Conservation (phyloP, 1,140 invertebrate species). For the Drosophila pachea region DNA sequence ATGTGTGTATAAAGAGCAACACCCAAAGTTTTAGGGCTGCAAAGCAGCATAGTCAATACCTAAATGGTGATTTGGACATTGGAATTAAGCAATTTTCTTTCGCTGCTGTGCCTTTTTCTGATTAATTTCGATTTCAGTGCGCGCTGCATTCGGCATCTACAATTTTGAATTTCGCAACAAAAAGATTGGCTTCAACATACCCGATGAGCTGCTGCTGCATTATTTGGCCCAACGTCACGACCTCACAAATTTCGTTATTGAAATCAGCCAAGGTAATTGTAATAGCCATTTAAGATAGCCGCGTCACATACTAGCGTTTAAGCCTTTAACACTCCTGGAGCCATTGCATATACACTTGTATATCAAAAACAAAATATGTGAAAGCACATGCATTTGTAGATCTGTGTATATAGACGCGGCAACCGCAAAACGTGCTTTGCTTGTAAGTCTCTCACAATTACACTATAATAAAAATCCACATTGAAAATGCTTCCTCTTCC, state of each 20-base stretch:
- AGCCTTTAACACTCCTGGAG: slow-evolving; percentile 39
- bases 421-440: slow-evolving; percentile 65
- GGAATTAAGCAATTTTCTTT: slow-evolving; percentile 26
- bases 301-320: slow-evolving; percentile 63
- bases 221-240: slow-evolving; percentile 75
- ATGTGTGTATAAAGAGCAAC: slow-evolving; percentile 27
- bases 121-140: slow-evolving; percentile 50
- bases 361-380: slow-evolving; percentile 17
- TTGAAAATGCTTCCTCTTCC: slow-evolving; percentile 73
- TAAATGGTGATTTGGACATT: slow-evolving; percentile 32
- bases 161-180: slow-evolving; percentile 78
- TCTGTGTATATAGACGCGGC: slow-evolving; percentile 65
- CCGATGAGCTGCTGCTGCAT: slow-evolving; percentile 71
- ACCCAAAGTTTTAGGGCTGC: slow-evolving; percentile 15
- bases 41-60: slow-evolving; percentile 19
- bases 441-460: slow-evolving; percentile 72
- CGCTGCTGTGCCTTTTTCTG: slow-evolving; percentile 10
- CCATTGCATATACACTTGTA: slow-evolving; percentile 20
- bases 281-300: slow-evolving; percentile 40
- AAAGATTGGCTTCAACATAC: slow-evolving; percentile 77
- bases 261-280: slow-evolving; percentile 76
- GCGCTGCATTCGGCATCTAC: slow-evolving; percentile 74
- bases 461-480: slow-evolving; percentile 73
- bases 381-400: slow-evolving; percentile 35
- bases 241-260: slow-evolving; percentile 78